Conservation (phyloP, 1,140 invertebrate species). For the Laupala kohalensis region DNA sequence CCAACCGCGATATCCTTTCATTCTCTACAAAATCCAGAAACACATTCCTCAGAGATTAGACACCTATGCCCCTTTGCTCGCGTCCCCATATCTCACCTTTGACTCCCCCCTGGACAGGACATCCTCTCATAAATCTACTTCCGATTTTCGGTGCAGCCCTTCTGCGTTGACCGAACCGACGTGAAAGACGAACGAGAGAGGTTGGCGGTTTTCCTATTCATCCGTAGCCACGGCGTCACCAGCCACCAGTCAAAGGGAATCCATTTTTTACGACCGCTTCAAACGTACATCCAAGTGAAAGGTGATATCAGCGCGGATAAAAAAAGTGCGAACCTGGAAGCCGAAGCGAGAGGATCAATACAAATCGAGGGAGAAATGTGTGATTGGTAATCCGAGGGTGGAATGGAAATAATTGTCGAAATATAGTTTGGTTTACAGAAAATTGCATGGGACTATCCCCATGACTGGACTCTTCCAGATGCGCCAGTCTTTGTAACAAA, state of each 20-base stretch:
- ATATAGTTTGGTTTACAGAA: neutral
- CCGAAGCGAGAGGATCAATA: neutral
- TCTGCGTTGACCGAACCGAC: neutral
- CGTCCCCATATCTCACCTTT: neutral
- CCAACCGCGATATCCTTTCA: no score
- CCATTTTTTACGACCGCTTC: neutral
- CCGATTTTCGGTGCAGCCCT: neutral
- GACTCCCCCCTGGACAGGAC: no score
- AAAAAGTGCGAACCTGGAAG: neutral
- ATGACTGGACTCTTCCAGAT: no score
- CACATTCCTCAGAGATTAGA: no score
- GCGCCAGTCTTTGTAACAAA: no score
- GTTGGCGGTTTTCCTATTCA: no score
- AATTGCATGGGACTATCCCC: no score
- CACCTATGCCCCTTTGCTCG: no score
- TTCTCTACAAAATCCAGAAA: no score
- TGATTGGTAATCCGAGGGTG: no score
- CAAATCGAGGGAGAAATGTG: neutral
- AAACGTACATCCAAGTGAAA: neutral
- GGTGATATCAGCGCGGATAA: neutral
- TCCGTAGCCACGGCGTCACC: no score
- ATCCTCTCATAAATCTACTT: neutral
- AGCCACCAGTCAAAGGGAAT: neutral
- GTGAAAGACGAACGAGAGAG: neutral
- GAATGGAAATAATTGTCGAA: neutral